Conservation (phyloP, 1,140 invertebrate species). For the Bacillus rossius region DNA sequence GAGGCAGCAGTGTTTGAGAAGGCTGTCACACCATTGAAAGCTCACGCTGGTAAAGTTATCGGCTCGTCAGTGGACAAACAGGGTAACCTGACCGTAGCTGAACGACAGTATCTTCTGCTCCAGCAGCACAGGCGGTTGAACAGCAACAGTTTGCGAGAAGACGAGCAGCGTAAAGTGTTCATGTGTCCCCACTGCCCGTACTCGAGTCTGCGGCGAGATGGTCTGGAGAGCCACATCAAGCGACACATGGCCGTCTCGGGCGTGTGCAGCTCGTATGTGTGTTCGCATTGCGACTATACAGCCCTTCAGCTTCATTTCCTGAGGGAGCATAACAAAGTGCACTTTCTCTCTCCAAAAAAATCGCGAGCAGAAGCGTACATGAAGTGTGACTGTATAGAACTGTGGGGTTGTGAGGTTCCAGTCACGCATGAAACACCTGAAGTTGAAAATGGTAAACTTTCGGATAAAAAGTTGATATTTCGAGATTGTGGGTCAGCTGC, state of each 20-base stretch:
- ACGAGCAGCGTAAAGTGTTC: slow-evolving; percentile 40
- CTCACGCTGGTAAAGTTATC: slow-evolving; percentile 1
- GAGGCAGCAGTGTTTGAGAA: slow-evolving; percentile 26
- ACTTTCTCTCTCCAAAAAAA: slow-evolving; percentile 56
- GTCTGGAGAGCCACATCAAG: slow-evolving; percentile 66
- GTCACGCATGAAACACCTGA: slow-evolving; percentile 32
- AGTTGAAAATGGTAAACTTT: slow-evolving; percentile 32
- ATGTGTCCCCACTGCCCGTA: slow-evolving; percentile 75
- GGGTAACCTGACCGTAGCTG: slow-evolving; percentile 1
- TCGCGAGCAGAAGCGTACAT: slow-evolving; percentile 56
- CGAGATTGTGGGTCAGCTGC: slow-evolving; percentile 28
- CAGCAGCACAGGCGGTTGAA: not conserved
- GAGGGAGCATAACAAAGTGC: slow-evolving; percentile 72
- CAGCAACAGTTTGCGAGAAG: slow-evolving; percentile 37
- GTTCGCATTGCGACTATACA: slow-evolving; percentile 79
- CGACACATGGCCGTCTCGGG: slow-evolving; percentile 57
- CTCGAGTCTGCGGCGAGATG: slow-evolving; percentile 62
- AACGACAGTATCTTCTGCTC: not conserved
- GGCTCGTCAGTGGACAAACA: slow-evolving; percentile 3
- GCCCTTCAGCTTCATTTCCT: slow-evolving; percentile 70
- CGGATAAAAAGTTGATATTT: slow-evolving; percentile 40
- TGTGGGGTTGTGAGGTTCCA: slow-evolving; percentile 40
- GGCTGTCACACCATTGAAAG: slow-evolving; percentile 22
- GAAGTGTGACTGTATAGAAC: slow-evolving; percentile 48
- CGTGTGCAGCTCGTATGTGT: slow-evolving; percentile 55